Evolutionary conservation across 2,113 vertebrate species (phyloP), one percentile per base, ranked within the genome.

Genomic region (Pelmatolapia mariae): DNA sequence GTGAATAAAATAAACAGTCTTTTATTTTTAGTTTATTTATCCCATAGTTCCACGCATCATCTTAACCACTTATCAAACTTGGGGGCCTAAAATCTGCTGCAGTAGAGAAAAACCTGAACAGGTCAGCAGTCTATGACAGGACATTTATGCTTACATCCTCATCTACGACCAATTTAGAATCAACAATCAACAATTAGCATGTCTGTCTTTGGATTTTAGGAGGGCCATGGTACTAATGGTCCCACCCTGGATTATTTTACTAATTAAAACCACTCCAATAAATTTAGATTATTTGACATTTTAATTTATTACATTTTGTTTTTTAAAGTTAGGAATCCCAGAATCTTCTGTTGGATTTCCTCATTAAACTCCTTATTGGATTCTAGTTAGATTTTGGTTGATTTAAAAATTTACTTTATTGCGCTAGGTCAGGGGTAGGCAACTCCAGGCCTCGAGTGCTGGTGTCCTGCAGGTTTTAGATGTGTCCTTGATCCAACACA

Each of bases 361-460:
- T 10, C 38, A 45, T 18, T 18, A 45, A 45, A 1, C 38, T 26
- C 22, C 13, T 45, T 45, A 45, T 0, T 73, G 22, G 36, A 43
- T 71, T 43, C 19, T 68, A 68, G 7, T 40, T 15, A 68, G 63
- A 16, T 26, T 71, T 71, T 71, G 8, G 38, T 26, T 71, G 12
- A 71, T 43, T 45, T 15, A 43, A 22, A 43, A 16, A 43, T 43
- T 24, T 24, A 73, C 68, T 45, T 45, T 45, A 26, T 24, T 26
- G 40, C 2, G 1, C 8, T 61, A 33, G 29, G 29, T 33, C 57
- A 61, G 57, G 29, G 16, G 29, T 61, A 0, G 16, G 57, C 57
- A 19, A 61, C 29, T 61, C 29, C 57, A 61, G 2, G 29, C 5
- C 0, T 33, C 57, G 5, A 61, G 5, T 3, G 29, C 29, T 3